Evolutionary conservation across 2,797 vertebrate species (phyloP), one percentile per base, ranked within the genome.

Genomic region (Poeciliopsis infans): DNA sequence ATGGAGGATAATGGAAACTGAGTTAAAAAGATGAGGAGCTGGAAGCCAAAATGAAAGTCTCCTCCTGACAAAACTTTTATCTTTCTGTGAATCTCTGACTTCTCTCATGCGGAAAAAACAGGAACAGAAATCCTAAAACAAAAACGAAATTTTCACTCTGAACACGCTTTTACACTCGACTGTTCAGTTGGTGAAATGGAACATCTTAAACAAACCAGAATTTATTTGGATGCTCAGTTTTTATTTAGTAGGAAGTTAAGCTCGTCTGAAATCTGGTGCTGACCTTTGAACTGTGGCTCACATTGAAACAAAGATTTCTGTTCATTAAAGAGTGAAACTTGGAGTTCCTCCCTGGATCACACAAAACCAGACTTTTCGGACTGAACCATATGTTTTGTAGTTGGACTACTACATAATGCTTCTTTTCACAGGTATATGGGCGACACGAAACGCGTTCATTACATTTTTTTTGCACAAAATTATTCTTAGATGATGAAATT

Each of bases 41-140:
- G 7, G 25, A 39, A 78, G 47, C 23, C 47, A 72, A 74, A 74
- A 3, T 25, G 43, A 47, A 12, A 28, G 49, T 68, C 59, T 79
- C 49, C 25, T 74, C 55, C 66, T 83, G 79, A 86, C 59, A 69
- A 70, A 39, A 69, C 64, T 80, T 80, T 79, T 61, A 83, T 82
- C 66, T 82, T 77, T 45, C 16, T 3, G 59, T 74, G 77, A 12
- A 61, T 79, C 33, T 25, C 15, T 81, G 59, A 46, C 77, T 79
- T 82, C 18, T 64, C 71, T 74, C 33, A 47, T 53, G 33, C 31
- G 36, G 71, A 73, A 43, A 46, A 45, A 71, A 41, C 11, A 45
- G 43, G n/a, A n/a, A 13, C 43, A 25, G 8, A 78, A 57, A 16
- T 13, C n/a, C 25, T n/a, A 6, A 18, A 16, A 47, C 28, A 43